Evolutionary conservation across 1,140 invertebrate species (phyloP), one percentile per base, ranked within the genome.

Genomic region (Eurosta solidaginis): DNA sequence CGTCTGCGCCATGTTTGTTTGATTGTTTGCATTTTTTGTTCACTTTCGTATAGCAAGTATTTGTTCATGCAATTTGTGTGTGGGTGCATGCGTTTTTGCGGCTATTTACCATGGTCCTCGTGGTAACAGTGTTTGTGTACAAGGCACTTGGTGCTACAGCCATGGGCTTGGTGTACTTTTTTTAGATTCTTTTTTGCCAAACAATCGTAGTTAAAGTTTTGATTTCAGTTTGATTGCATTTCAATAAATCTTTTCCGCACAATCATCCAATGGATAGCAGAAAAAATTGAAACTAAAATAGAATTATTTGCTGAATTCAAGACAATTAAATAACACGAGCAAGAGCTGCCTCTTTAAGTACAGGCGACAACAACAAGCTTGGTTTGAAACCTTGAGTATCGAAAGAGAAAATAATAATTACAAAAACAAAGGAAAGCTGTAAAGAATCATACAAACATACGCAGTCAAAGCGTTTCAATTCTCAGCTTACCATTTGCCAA

Each of bases 221-320:
- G 59, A 68, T 68, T 68, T 68, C 59, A 68, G 40, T 68, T 68
- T 68, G 59, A 68, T 68, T 68, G 59, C n/a, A 68, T 40, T 40
- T 42, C 59, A 68, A 36, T 68, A 36, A 68, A 68, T 40, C 33
- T 68, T 68, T 68, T 68, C 40, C 59, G 33, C 59, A 33, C 3
- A 68, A 68, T 40, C 36, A 33, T 68, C 40, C 14, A 12, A 40
- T 22, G 17, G 59, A 1, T 20, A 40, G 7, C 45, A 47, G 33
- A n/a, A 68, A 42, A 63, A 63, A 63, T 33, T 25, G 14, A 1
- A 27, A 27, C 10, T 10, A n/a, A 9, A 49, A 14, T 0, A 49
- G 47, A 1, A n/a, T n/a, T n/a, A n/a, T n/a, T n/a, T n/a, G n/a
- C n/a, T n/a, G n/a, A n/a, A n/a, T n/a, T n/a, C n/a, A n/a, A n/a